Evolutionary conservation across 2,113 vertebrate genomes (phyloP).

Genomic region (Macquaria australasica): DNA sequence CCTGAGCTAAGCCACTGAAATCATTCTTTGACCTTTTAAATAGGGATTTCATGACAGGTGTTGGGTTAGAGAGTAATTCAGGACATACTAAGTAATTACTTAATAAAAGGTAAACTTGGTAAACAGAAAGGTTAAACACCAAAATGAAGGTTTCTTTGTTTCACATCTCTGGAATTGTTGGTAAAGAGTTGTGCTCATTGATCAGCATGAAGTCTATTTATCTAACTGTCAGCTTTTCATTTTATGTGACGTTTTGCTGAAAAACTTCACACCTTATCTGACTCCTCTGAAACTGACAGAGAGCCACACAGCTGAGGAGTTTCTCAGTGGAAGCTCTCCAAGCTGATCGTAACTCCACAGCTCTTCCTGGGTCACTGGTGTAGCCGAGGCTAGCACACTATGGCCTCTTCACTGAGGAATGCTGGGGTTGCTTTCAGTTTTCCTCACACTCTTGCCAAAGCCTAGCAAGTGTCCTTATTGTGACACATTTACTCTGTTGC

Average conservation of each 20-base stretch:
- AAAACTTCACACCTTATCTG: not conserved
- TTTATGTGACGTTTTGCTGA: no score
- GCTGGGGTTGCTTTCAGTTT: slow-evolving; percentile 8
- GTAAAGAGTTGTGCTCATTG: not conserved
- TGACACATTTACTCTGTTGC: not conserved
- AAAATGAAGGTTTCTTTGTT: not conserved
- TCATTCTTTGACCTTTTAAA: slow-evolving; percentile 8
- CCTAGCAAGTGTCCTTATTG: slow-evolving; percentile 2
- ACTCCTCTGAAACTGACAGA: not conserved
- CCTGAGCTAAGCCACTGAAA: slow-evolving; percentile 1
- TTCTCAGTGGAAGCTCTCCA: slow-evolving; percentile 12
- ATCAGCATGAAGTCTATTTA: not conserved
- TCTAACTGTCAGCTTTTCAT: not conserved
- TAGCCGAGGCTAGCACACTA: slow-evolving; percentile 21
- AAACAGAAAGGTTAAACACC: not conserved
- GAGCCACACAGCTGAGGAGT: not conserved
- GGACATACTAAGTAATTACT: slow-evolving; percentile 16
- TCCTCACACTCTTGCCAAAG: slow-evolving; percentile 1
- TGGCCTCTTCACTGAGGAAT: slow-evolving; percentile 52
- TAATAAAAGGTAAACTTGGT: not conserved
- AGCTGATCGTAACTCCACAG: slow-evolving; percentile 30
- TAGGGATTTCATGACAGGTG: slow-evolving; percentile 3
- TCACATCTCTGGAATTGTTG: not conserved
- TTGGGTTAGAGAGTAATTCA: slow-evolving; percentile 9
- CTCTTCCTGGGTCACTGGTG: slow-evolving; percentile 34